Conservation (phyloP, 2,888 invertebrate genomes). For the Drosophila subsilvestris region DNA sequence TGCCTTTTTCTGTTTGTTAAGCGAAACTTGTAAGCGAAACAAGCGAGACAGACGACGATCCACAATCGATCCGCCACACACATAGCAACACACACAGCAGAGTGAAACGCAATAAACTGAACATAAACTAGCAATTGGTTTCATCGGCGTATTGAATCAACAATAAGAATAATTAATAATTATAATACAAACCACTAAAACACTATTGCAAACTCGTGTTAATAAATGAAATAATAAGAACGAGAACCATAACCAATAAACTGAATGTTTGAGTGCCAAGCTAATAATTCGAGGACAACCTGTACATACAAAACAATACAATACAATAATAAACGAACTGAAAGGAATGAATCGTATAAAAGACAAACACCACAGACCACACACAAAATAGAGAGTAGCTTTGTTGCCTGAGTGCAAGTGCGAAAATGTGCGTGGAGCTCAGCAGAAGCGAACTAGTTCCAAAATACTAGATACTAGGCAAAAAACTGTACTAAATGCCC, state of each 20-base stretch:
- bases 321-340: slow-evolving; percentile 29
- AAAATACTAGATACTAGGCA: background rate
- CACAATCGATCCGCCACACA: background rate
- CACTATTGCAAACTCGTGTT: slow-evolving; percentile 16
- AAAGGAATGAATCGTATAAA: background rate
- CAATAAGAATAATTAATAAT: slow-evolving; percentile 18
- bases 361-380: background rate
- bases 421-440: background rate
- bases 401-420: background rate
- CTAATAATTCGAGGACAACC: slow-evolving; percentile 76
- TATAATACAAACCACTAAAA: background rate
- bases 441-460: slow-evolving; percentile 7
- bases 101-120: slow-evolving; percentile 64
- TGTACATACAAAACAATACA: slow-evolving; percentile 54
- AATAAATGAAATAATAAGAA: slow-evolving; percentile 32
- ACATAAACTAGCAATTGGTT: slow-evolving; percentile 51
- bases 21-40: slow-evolving; percentile 79
- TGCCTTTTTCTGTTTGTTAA: slow-evolving; percentile 67
- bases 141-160: slow-evolving; percentile 55
- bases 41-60: slow-evolving; percentile 34
- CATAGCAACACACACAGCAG: slow-evolving; percentile 4
- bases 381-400: background rate
- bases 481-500: background rate
- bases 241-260: slow-evolving; percentile 48
- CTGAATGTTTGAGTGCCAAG: slow-evolving; percentile 83